Evolutionary conservation across 2,797 vertebrate genomes (phyloP).

Genomic region (Molossus alvarezi): DNA sequence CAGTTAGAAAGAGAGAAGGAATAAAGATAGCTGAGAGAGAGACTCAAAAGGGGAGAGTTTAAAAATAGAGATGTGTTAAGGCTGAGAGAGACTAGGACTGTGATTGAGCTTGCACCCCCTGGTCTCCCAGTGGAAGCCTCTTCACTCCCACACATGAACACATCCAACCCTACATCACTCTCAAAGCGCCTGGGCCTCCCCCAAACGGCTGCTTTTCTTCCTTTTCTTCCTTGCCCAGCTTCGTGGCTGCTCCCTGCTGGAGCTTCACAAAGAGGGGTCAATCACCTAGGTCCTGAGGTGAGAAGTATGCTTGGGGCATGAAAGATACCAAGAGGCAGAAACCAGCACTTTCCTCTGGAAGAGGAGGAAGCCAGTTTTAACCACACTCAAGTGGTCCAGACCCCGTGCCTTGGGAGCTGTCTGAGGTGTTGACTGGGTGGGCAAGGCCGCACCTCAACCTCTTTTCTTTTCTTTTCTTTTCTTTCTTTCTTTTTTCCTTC

Average conservation of each 20-base stretch:
- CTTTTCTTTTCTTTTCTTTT: too few relatives aligned
- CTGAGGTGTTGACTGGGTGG: neutral
- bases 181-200: neutral
- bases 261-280: constrained; percentile 17
- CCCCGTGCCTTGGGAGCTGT: neutral
- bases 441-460: neutral
- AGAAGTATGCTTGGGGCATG: neutral
- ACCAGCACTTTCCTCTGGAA: neutral
- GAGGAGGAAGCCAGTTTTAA: neutral
- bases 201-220: neutral
- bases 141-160: constrained; percentile 5
- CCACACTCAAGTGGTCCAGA: neutral
- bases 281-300: neutral
- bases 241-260: neutral
- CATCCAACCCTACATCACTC: neutral
- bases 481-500: too few relatives aligned
- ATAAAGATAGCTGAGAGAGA: neutral
- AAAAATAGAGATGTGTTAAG: neutral
- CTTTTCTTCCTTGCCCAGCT: neutral
- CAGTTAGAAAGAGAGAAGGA: neutral
- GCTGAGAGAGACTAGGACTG: constrained; percentile 13
- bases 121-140: neutral
- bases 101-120: neutral
- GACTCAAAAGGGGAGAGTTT: neutral
- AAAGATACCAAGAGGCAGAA: neutral